Evolutionary conservation across 2,797 vertebrate genomes (phyloP).

Genomic region (Ctenopoma kingsleyae): DNA sequence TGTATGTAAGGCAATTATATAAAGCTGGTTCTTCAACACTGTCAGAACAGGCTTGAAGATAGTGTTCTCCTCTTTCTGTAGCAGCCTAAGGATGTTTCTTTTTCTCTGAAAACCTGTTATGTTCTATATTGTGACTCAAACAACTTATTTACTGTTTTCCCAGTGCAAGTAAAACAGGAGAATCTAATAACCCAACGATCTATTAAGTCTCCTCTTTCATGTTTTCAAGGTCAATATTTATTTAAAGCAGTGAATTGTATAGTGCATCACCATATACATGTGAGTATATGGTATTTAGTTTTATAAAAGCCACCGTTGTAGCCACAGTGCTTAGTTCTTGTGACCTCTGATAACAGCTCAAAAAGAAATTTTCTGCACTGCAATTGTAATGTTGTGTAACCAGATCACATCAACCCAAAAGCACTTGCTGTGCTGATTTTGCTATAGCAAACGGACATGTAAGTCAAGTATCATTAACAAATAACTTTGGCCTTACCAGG

Average conservation of each 20-base stretch:
- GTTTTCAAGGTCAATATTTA: neutral
- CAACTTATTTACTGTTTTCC: too few relatives aligned
- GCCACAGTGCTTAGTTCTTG: neutral
- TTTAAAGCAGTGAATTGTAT: neutral
- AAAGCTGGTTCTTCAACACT: neutral
- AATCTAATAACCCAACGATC: neutral
- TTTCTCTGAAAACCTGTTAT: neutral
- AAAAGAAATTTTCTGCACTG: too few relatives aligned
- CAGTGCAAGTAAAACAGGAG: neutral
- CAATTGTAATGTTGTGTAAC: neutral
- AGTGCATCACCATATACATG: too few relatives aligned
- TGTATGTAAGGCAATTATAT: constrained; percentile 8
- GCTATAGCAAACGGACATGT: too few relatives aligned
- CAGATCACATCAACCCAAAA: constrained; percentile 13
- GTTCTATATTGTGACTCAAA: neutral
- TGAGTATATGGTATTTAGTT: neutral
- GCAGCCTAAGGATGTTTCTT: neutral
- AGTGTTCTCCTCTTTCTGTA: neutral
- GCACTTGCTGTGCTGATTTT: neutral
- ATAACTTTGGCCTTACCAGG: too few relatives aligned
- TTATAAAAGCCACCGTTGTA: too few relatives aligned
- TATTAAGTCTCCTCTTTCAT: neutral
- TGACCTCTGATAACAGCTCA: neutral
- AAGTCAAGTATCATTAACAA: too few relatives aligned
- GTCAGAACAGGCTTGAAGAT: neutral